Evolutionary conservation across 2,888 invertebrate species (phyloP), one percentile per base, ranked within the genome.

Genomic region (Diaphora mendica): DNA sequence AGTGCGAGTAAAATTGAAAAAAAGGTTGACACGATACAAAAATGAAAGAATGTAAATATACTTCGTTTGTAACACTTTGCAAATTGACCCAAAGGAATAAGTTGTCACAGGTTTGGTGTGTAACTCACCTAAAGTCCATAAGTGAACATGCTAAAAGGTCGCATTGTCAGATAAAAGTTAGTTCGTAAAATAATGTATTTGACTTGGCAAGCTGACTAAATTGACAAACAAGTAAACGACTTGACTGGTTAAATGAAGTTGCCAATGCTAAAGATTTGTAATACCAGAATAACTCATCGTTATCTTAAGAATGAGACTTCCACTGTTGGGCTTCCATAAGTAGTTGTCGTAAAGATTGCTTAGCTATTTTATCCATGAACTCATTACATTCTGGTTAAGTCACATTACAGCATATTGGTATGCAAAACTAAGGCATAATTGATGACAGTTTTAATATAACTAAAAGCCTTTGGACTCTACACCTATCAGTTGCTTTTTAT

Each of bases 61-160:
- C 20, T 20, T 48, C 7, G 7, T 48, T 20, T 7, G 23, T 23
- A 9, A 42, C 42, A 69, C 59, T 42, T 55, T 59, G 26, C 15
- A 39, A 17, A 8, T 42, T 20, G 30, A 42, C 26, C 17, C 39
- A 42, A 69, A 59, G 69, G 26, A 20, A 59, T 69, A 17, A 48
- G 5, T 26, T 20, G 3, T 26, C 42, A 42, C 30, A 59, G 30
- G 59, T 59, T 69, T 39, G 9, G 1, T 62, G 30, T 44, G 59
- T 39, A 39, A 35, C 4, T n/a, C 42, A 20, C 39, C 9, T 20
- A 59, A 42, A 42, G 42, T 55, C 9, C 23, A 1, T 51, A 59
- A 69, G 42, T 70, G 26, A 62, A 62, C 42, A 30, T 44, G 42
- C 62, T 42, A 69, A 70, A 30, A 44, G 69, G 23, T 70, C 30